Conservation (phyloP, 1,140 invertebrate genomes). For the Drosophila asahinai region DNA sequence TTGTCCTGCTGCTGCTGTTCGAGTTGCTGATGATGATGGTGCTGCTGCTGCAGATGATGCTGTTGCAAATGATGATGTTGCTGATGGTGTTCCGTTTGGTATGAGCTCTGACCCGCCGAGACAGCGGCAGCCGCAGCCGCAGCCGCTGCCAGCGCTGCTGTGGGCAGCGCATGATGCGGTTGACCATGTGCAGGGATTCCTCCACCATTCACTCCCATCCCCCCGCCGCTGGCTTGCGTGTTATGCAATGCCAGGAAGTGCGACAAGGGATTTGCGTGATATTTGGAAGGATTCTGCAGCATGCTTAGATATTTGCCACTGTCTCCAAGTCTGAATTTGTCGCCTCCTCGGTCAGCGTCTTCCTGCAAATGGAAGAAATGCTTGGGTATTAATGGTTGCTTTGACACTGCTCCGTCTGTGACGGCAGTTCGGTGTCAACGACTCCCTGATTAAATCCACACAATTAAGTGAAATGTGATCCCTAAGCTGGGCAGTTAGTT, state of each 20-base stretch:
- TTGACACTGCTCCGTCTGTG: neutral
- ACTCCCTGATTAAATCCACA: constrained; percentile 52
- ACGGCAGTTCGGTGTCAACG: constrained; percentile 60
- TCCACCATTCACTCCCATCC: constrained; percentile 22
- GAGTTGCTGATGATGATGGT: constrained; percentile 45
- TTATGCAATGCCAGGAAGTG: constrained; percentile 84
- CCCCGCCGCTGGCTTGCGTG: constrained; percentile 62
- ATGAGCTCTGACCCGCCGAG: constrained; percentile 77
- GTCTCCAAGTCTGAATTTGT: constrained; percentile 34
- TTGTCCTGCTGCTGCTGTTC: constrained; percentile 38
- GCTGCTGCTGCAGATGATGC: constrained; percentile 52
- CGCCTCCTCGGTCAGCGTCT: constrained; percentile 5
- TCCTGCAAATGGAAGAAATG: constrained; percentile 47
- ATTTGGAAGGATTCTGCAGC: constrained; percentile 85
- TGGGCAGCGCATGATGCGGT: constrained; percentile 73
- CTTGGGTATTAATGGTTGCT: constrained; percentile 40
- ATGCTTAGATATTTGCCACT: constrained; percentile 75
- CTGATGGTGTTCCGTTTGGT: constrained; percentile 75
- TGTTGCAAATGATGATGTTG: constrained; percentile 51
- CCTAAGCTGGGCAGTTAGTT: constrained; percentile 10
- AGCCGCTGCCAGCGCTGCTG: constrained; percentile 68
- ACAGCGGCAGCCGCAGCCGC: constrained; percentile 60
- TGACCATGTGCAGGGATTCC: constrained; percentile 58
- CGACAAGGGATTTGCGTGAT: constrained; percentile 85
- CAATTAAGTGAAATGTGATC: constrained; percentile 73